These are phyloP conservation scores for Phocoena sinus DNA, from an alignment of 2,113 vertebrate genomes.

Conservation along the genomic window DNA sequence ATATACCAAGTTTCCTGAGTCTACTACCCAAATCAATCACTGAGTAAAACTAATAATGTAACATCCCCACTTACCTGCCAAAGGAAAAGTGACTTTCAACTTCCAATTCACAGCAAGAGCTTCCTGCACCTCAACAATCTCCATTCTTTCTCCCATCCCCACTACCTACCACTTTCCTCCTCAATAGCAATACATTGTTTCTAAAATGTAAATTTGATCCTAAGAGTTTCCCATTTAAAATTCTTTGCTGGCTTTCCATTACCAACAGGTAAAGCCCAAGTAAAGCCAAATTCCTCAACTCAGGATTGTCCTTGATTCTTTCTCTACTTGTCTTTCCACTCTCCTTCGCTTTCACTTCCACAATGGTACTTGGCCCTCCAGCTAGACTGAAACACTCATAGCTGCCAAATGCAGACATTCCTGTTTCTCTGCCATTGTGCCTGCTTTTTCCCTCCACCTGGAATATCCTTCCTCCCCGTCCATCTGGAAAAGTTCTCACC, in stretches of 20 bases:
- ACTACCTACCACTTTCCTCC: background rate
- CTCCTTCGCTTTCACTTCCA: background rate
- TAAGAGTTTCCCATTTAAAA: background rate
- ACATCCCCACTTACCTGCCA: background rate
- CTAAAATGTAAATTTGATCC: background rate
- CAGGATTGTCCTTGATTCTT: background rate
- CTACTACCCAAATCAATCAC: background rate
- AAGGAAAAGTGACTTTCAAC: background rate
- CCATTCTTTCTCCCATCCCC: background rate
- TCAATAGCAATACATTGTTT: background rate
- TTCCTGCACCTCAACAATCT: background rate
- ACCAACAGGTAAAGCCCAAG: background rate
- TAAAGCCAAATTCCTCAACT: background rate
- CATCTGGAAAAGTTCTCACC: background rate
- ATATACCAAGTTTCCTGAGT: background rate
- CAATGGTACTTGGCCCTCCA: background rate
- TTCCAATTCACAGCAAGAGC: background rate
- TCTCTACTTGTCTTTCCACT: background rate
- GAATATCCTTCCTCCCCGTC: background rate
- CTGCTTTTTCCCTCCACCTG: background rate
- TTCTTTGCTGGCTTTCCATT: background rate
- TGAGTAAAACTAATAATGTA: background rate
- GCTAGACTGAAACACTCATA: background rate
- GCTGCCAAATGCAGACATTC: too few relatives aligned
- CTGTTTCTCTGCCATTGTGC: background rate